Evolutionary conservation across 2,797 vertebrate species (phyloP).

Genomic region (Lagorchestes hirsutus): DNA sequence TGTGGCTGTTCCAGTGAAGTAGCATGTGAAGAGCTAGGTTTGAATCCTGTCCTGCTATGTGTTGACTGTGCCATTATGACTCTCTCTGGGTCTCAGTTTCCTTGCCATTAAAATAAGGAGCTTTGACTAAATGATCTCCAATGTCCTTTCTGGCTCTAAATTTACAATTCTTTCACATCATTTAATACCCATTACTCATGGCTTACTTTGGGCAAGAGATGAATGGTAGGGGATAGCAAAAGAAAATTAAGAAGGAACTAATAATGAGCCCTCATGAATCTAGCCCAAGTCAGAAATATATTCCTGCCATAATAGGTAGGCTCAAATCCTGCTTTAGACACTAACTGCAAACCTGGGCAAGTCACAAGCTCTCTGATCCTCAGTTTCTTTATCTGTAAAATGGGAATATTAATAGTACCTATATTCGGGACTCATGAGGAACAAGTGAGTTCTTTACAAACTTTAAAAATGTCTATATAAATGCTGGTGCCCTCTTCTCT

Average conservation of each 20-base stretch:
- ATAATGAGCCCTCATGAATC: not conserved
- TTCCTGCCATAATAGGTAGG: not conserved
- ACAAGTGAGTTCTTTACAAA: not conserved
- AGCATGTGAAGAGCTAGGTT: not conserved
- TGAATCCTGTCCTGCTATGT: not conserved
- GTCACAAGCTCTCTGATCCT: not conserved
- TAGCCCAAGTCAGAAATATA: not conserved
- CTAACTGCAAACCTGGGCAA: not conserved
- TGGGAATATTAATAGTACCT: not conserved
- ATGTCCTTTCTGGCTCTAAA: not conserved
- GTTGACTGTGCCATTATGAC: not conserved
- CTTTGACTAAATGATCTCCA: not conserved
- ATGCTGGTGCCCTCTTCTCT: not conserved
- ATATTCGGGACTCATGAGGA: not conserved
- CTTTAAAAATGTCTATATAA: not conserved
- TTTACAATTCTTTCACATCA: not conserved
- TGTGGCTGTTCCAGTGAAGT: not conserved
- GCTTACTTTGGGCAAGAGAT: not conserved
- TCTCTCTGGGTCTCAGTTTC: not conserved
- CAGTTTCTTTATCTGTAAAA: not conserved
- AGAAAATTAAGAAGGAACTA: not conserved
- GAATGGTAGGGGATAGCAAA: not conserved
- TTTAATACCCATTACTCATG: not conserved
- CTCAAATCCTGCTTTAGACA: conserved; percentile 34
- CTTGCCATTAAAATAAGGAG: not conserved